These are phyloP conservation scores for Patella caerulea DNA, from an alignment of 2,888 invertebrate genomes.

Conservation along the genomic window DNA sequence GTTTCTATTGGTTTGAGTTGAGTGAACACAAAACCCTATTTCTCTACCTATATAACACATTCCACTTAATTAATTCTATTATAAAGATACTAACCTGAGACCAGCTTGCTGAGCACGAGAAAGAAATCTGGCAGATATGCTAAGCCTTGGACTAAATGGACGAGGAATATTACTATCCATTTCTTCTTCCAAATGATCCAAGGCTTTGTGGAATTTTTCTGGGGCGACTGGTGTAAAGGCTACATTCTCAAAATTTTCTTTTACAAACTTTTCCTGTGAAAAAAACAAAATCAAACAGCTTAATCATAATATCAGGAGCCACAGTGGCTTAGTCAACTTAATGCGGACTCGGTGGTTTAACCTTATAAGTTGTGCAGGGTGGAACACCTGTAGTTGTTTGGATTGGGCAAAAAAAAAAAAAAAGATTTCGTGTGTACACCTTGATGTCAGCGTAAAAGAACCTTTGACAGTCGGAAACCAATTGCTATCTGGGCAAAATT, in stretches of 20 bases:
- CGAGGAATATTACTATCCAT: conserved; percentile 36
- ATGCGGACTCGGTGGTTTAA: not conserved
- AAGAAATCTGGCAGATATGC: conserved; percentile 64
- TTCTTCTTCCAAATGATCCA: conserved; percentile 56
- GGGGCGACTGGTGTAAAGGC: conserved; percentile 54
- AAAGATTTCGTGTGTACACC: too few relatives aligned
- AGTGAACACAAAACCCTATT: too few relatives aligned
- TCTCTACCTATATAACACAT: too few relatives aligned
- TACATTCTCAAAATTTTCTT: conserved; percentile 64
- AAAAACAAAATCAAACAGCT: not conserved
- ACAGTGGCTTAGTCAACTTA: not conserved
- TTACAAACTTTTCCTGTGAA: conserved; percentile 59
- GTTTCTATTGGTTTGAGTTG: too few relatives aligned
- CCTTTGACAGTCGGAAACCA: too few relatives aligned
- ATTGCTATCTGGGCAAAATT: too few relatives aligned
- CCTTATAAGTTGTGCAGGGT: too few relatives aligned
- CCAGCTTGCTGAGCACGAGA: conserved; percentile 50
- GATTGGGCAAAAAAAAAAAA: too few relatives aligned
- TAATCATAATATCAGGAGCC: not conserved
- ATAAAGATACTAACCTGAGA: conserved; percentile 35
- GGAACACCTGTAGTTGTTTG: too few relatives aligned
- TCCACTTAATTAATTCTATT: not conserved
- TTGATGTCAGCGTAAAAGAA: too few relatives aligned
- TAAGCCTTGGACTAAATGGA: conserved; percentile 53
- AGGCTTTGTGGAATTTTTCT: conserved; percentile 56